phyloP scores from a whole-genome alignment of 2,113 vertebrate genomes.

The Ascaphus truei region DNA sequence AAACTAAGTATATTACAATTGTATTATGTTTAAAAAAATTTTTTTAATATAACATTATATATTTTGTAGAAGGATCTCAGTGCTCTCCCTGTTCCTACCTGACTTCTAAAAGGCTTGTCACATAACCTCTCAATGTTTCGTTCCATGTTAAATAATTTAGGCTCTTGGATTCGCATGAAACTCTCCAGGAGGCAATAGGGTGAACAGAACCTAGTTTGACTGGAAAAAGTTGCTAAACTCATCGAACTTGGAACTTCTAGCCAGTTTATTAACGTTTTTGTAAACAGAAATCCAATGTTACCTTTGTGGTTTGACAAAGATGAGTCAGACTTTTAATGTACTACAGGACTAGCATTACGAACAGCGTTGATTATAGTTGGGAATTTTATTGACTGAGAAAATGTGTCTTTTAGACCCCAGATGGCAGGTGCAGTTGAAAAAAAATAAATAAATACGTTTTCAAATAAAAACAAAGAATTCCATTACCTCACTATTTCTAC shows the following conservation, averaged over 20 bases:
- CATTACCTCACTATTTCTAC: slow-evolving; percentile 65
- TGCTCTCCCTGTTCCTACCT: not conserved
- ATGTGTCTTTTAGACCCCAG: slow-evolving; percentile 53
- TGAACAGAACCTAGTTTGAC: not conserved
- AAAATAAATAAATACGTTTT: slow-evolving; percentile 45
- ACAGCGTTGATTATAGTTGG: slow-evolving; percentile 14
- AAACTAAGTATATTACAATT: no score
- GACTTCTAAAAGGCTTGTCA: not conserved
- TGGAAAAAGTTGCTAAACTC: slow-evolving; percentile 18
- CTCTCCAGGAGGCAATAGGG: not conserved
- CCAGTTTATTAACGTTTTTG: slow-evolving; percentile 32
- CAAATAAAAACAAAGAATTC: slow-evolving; percentile 63
- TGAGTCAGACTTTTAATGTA: slow-evolving; percentile 39
- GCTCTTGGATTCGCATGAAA: not conserved
- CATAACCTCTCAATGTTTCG: not conserved
- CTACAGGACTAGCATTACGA: not conserved
- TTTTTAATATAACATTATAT: no score
- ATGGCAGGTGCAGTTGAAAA: slow-evolving; percentile 61
- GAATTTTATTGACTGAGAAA: slow-evolving; percentile 43
- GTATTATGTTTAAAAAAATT: not conserved
- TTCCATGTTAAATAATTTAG: not conserved
- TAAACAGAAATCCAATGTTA: slow-evolving; percentile 38
- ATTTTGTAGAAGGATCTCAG: no score
- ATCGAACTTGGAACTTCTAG: not conserved
- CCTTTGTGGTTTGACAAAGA: slow-evolving; percentile 38